These are phyloP conservation scores for Parazoanthus atlanticus DNA, from an alignment of 92 coral and sea anemone genomes.

Conservation along the genomic window DNA sequence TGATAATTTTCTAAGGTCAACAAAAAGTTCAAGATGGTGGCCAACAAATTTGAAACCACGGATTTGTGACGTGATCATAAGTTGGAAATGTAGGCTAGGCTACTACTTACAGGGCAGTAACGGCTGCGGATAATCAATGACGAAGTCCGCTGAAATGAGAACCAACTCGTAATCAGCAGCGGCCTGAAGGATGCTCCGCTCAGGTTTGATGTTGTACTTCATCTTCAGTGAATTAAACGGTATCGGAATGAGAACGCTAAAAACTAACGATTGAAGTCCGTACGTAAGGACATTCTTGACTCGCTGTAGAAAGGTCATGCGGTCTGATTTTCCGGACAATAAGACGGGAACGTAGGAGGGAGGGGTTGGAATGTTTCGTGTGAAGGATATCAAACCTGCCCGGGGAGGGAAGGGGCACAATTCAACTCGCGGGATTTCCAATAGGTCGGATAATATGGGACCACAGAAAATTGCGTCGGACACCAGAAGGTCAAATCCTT, in stretches of 20 bases:
- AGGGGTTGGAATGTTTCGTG: slow-evolving; percentile 44
- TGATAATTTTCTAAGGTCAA: too few species aligned
- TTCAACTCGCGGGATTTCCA: slow-evolving; percentile 46
- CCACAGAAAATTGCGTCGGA: slow-evolving; percentile 34
- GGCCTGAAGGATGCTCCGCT: slow-evolving; percentile 45
- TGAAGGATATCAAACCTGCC: neutral
- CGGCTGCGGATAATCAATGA: slow-evolving; percentile 72
- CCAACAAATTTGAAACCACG: too few species aligned
- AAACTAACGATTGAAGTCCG: neutral
- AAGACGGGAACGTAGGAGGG: neutral
- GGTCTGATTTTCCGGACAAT: too few species aligned
- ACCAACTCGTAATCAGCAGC: slow-evolving; percentile 55
- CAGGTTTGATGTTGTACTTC: slow-evolving; percentile 67
- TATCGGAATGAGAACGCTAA: neutral
- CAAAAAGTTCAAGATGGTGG: too few species aligned
- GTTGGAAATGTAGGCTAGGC: too few species aligned
- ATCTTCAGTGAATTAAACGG: slow-evolving; percentile 44
- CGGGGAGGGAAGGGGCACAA: slow-evolving; percentile 27
- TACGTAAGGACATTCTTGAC: slow-evolving; percentile 35
- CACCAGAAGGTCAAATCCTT: slow-evolving; percentile 35
- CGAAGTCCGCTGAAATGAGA: slow-evolving; percentile 62
- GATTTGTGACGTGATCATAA: too few species aligned
- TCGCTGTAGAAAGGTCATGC: slow-evolving; percentile 46
- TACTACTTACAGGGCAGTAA: slow-evolving; percentile 64
- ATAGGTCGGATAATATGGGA: slow-evolving; percentile 11